Conservation (phyloP, 2,113 vertebrate genomes). For the Todiramphus chloris region DNA sequence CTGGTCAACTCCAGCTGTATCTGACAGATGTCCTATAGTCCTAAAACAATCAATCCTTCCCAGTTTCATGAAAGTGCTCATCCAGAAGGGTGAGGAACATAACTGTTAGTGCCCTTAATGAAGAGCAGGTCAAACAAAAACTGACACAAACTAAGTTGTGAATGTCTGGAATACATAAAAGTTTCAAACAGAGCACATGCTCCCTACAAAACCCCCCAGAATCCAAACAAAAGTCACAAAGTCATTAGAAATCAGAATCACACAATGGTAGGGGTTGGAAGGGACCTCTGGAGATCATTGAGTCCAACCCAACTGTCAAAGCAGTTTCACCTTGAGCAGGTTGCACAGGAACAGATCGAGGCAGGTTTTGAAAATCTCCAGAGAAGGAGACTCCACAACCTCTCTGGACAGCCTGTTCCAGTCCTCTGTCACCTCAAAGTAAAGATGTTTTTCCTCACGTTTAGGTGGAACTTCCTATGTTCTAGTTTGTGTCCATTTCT, state of each 20-base stretch:
- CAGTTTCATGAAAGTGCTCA: neutral
- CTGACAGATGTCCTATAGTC: neutral
- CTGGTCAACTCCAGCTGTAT: neutral
- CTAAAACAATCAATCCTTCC: neutral
- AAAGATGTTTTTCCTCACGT: too few species aligned
- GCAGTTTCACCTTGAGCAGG: too few species aligned
- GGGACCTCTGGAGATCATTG: neutral
- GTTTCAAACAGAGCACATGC: neutral
- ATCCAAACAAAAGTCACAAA: neutral
- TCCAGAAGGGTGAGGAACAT: neutral
- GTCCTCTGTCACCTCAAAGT: too few species aligned
- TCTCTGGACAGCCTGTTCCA: too few species aligned
- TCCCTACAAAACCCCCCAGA: neutral
- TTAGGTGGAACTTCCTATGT: too few species aligned
- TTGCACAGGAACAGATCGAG: too few species aligned
- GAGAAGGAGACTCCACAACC: too few species aligned
- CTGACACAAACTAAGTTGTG: fast-evolving
- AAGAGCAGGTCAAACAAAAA: neutral
- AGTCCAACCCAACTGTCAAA: neutral
- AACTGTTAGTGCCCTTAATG: neutral
- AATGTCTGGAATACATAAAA: neutral
- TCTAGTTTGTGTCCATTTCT: too few species aligned
- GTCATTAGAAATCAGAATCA: neutral
- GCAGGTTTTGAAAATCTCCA: too few species aligned
- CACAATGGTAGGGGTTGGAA: neutral